A percentile compares a stretch with the other conserved stretches of the same genome.
phyloP scores from a whole-genome alignment of 2,113 vertebrate genomes.

The Hirundichthys speculiger region DNA sequence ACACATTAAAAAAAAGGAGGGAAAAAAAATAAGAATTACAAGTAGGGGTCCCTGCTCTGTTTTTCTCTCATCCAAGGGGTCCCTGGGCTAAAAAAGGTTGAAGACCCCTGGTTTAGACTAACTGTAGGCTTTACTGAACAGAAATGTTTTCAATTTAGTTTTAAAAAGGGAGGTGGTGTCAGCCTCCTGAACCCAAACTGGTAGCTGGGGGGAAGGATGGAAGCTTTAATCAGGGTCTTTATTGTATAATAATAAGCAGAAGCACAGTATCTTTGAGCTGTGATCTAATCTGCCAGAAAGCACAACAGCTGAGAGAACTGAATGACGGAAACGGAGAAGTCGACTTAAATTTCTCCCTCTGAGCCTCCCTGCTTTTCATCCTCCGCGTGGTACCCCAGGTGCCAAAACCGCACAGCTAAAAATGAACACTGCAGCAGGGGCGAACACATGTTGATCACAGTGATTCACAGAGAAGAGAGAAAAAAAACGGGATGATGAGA shows the following conservation, averaged over 20 bases:
- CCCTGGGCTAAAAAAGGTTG: no score
- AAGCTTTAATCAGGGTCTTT: conserved; percentile 14
- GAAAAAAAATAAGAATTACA: no score
- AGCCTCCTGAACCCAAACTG: no score
- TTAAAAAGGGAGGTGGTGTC: no score
- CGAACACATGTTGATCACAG: conserved; percentile 29
- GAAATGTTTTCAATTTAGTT: no score
- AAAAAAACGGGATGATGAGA: conserved; percentile 22
- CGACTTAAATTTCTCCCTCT: conserved; percentile 20
- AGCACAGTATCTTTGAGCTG: conserved; percentile 28
- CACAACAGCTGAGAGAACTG: conserved; percentile 15
- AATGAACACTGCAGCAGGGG: conserved; percentile 45
- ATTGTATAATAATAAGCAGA: conserved; percentile 33
- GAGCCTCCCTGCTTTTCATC: conserved; percentile 48
- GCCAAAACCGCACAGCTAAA: conserved; percentile 39
- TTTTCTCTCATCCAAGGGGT: no score
- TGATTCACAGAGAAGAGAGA: conserved; percentile 18
- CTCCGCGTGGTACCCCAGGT: conserved; percentile 40
- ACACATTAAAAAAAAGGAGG: no score
- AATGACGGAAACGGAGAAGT: conserved; percentile 12
- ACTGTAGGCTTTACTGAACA: no score
- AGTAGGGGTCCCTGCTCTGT: no score
- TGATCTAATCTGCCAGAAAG: conserved; percentile 30
- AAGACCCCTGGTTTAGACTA: no score
- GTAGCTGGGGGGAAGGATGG: conserved; percentile 7